These are phyloP conservation scores for cattle (Bos taurus) DNA, from an alignment of 2,113 vertebrate genomes.

Conservation along the genomic window ARS-UCD2.0 NC_037333.1:15481001-15481500, in stretches of 20 bases:
- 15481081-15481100: neutral
- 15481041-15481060: neutral
- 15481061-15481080: neutral
- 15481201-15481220: neutral
- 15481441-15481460: neutral
- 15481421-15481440: neutral
- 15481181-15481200: neutral
- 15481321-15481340: neutral
- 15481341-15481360: neutral
- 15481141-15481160: neutral
- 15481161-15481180: neutral
- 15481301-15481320: neutral
- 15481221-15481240: neutral
- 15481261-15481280: neutral
- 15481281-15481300: neutral
- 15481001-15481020: neutral
- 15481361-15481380: neutral
- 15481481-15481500: neutral
- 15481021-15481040: neutral
- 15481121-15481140: neutral
- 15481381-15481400: neutral
- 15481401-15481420: neutral
- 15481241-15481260: neutral
- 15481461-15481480: neutral
- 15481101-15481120: neutral